These are phyloP conservation scores for Xenopus petersii DNA, from an alignment of 2,797 vertebrate species.

Conservation along the genomic window DNA sequence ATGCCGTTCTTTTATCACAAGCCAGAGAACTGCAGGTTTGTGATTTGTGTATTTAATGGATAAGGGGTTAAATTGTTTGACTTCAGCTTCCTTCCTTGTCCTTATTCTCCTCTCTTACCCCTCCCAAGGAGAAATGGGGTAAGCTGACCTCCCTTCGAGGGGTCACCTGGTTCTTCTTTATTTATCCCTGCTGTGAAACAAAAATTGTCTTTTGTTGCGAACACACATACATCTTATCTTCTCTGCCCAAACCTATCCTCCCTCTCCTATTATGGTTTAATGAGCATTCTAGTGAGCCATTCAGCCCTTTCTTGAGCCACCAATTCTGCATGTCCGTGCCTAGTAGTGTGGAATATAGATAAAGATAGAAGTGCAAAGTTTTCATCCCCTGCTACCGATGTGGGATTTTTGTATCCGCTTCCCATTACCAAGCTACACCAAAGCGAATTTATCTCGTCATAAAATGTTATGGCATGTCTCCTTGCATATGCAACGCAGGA, in stretches of 20 bases:
- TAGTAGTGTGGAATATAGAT: conserved; percentile 20
- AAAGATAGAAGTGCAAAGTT: conserved; percentile 12
- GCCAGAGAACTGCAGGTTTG: no score
- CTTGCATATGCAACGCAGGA: conserved; percentile 27
- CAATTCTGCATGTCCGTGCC: conserved; percentile 25
- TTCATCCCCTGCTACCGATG: background rate
- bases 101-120: background rate
- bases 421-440: conserved; percentile 2
- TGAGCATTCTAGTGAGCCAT: conserved; percentile 71
- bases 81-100: background rate
- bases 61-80: background rate
- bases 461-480: conserved; percentile 24
- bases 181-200: conserved; percentile 66
- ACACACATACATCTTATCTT: conserved; percentile 67
- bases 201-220: conserved; percentile 67
- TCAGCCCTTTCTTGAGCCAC: conserved; percentile 61
- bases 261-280: conserved; percentile 61
- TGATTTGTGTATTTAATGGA: no score
- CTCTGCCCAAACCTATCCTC: conserved; percentile 50
- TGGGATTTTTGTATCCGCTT: conserved; percentile 5
- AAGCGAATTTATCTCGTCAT: conserved; percentile 25
- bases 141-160: conserved; percentile 62
- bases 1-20: no score
- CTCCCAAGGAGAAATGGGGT: conserved; percentile 22
- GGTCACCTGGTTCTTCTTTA: conserved; percentile 65